These are phyloP conservation scores for Saccopteryx bilineata DNA, from an alignment of 2,113 vertebrate species.

Conservation along the genomic window DNA sequence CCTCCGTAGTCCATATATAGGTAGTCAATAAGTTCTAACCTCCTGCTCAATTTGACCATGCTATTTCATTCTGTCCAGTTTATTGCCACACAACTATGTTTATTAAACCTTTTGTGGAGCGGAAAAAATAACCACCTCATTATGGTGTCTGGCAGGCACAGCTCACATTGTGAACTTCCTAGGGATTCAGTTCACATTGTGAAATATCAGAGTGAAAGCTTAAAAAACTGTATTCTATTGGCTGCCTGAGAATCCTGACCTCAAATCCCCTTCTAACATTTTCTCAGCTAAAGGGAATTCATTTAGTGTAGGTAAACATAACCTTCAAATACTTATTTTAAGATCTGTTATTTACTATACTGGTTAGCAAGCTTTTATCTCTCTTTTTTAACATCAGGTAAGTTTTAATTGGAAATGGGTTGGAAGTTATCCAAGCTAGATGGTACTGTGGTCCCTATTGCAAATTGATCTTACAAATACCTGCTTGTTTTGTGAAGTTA, in stretches of 20 bases:
- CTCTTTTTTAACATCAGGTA: constrained; percentile 85
- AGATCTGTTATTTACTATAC: constrained; percentile 85
- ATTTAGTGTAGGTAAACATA: constrained; percentile 82
- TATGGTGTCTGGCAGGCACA: constrained; percentile 27
- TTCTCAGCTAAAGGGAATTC: constrained; percentile 73
- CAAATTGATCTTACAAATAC: constrained; percentile 81
- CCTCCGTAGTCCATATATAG: not conserved
- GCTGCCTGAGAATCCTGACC: constrained; percentile 64
- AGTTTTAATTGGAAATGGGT: constrained; percentile 84
- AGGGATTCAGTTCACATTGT: constrained; percentile 58
- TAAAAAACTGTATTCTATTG: constrained; percentile 65
- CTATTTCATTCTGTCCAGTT: not conserved
- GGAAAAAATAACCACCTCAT: constrained; percentile 50
- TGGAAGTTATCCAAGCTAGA: constrained; percentile 81
- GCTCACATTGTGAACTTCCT: constrained; percentile 49
- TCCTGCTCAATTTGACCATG: not conserved
- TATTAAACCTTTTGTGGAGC: constrained; percentile 27
- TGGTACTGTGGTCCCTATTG: constrained; percentile 69
- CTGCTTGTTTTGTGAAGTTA: constrained; percentile 79
- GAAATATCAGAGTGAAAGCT: constrained; percentile 56
- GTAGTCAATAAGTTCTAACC: not conserved
- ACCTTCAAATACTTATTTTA: constrained; percentile 82
- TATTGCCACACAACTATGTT: constrained; percentile 19
- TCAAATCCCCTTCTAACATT: constrained; percentile 67
- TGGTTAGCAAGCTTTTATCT: constrained; percentile 83